Base-by-base conservation (phyloP, 2,888 invertebrate species). In the Xanthostigma xanthostigma region DNA sequence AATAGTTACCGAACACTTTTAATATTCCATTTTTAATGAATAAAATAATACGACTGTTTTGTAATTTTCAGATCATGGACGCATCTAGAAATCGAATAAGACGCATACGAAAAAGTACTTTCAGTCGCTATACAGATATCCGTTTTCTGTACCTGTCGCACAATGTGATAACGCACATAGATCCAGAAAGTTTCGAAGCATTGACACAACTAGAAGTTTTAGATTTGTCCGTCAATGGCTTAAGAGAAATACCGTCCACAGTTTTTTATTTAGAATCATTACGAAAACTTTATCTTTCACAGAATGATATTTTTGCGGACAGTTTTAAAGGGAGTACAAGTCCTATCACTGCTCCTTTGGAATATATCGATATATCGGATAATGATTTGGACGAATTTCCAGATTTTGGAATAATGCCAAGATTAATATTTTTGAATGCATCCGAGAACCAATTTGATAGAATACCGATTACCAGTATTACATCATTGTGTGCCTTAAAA, bases 351-450 rank as follows among this genome's bases (percentile, higher is more conserved):
- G 77, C 78, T 0, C 78, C 78, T 0, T 56, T 79, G 44, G 70
- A 73, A 53, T 69, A 72, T 51, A 58, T 83, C 8, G 76, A 79
- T 53, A 60, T 83, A 36, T 75, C 80, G 13, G 68, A 72, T 47
- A 81, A 81, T 57, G 69, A 70, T 46, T 64, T 84, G 36, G 65
- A 64, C 12, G 65, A 68, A 49, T 61, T 84, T 39, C 83, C 83
- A 2, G 63, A 74, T 55, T 68, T 81, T 60, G 80, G 79, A 2
- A 63, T 68, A 35, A 57, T 80, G 13, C 76, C 82, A 11, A 72
- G 74, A 43, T 59, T 84, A 36, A 58, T 64, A 48, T 65, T 73
- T 44, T 71, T 83, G 49, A 83, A 84, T 58, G 71, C 81, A 40
- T 81, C 82, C 0, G 59, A 65, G 43, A 83, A 83, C 60, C 65